Evolutionary conservation across 1,140 invertebrate genomes (phyloP).

Genomic region (Harpegnathos saltator): DNA sequence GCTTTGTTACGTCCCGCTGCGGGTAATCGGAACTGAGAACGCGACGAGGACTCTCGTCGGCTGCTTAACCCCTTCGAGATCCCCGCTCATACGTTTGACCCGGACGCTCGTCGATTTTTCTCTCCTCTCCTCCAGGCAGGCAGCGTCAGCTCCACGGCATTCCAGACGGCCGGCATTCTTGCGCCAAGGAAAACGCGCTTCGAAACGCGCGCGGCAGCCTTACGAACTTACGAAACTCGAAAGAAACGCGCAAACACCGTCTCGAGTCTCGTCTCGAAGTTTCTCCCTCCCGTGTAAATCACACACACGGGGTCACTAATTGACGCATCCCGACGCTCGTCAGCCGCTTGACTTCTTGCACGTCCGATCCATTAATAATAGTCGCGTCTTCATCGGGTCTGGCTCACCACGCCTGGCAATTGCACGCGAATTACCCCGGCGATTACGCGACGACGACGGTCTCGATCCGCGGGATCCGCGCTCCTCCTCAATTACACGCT

Average conservation of each 20-base stretch:
- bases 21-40: conserved; percentile 24
- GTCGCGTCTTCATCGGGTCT: background rate
- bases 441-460: background rate
- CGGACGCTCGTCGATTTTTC: background rate
- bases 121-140: background rate
- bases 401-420: background rate
- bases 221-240: conserved; percentile 30
- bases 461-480: no score
- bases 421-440: background rate
- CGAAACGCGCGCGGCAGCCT: background rate
- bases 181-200: background rate
- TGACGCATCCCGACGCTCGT: background rate
- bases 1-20: conserved; percentile 24
- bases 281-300: no score
- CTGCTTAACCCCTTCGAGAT: background rate
- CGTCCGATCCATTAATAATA: background rate
- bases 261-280: no score
- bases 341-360: background rate
- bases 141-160: background rate
- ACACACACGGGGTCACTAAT: background rate
- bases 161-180: background rate
- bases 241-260: background rate
- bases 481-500: background rate
- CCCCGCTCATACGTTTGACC: background rate
- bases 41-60: background rate